These are phyloP conservation scores for Drosophila nigromelanica DNA, from an alignment of 1,140 invertebrate species.

Conservation along the genomic window DNA sequence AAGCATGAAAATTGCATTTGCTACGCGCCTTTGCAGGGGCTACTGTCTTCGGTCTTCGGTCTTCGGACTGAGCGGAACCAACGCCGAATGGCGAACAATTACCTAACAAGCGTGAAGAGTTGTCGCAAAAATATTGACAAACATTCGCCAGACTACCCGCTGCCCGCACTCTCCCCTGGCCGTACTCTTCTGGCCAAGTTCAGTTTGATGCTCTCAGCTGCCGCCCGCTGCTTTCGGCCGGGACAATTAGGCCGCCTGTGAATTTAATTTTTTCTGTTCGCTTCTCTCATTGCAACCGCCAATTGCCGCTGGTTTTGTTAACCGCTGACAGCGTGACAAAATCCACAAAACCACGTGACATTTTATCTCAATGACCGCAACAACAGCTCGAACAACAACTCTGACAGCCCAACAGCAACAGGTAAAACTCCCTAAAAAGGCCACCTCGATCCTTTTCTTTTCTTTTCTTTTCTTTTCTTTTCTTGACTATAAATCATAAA, in stretches of 20 bases:
- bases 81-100: constrained; percentile 22
- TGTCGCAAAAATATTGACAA: constrained; percentile 82
- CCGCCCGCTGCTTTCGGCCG: constrained; percentile 46
- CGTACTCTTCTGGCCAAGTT: neutral
- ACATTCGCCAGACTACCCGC: constrained; percentile 49
- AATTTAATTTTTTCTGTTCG: constrained; percentile 1
- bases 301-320: constrained; percentile 49
- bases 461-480: neutral
- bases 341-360: constrained; percentile 82
- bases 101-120: constrained; percentile 71
- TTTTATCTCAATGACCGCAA: constrained; percentile 83
- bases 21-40: constrained; percentile 44
- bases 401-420: constrained; percentile 36
- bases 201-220: neutral
- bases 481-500: constrained; percentile 36
- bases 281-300: constrained; percentile 33
- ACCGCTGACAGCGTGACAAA: constrained; percentile 84
- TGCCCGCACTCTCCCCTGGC: neutral
- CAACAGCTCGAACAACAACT: constrained; percentile 22
- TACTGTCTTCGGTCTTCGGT: constrained; percentile 6
- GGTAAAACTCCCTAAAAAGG: constrained; percentile 32
- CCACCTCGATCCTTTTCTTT: constrained; percentile 3
- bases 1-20: constrained; percentile 79
- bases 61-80: constrained; percentile 5
- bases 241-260: constrained; percentile 66